These are phyloP conservation scores for Podargus strigoides DNA, from an alignment of 2,797 vertebrate genomes.

Conservation along the genomic window DNA sequence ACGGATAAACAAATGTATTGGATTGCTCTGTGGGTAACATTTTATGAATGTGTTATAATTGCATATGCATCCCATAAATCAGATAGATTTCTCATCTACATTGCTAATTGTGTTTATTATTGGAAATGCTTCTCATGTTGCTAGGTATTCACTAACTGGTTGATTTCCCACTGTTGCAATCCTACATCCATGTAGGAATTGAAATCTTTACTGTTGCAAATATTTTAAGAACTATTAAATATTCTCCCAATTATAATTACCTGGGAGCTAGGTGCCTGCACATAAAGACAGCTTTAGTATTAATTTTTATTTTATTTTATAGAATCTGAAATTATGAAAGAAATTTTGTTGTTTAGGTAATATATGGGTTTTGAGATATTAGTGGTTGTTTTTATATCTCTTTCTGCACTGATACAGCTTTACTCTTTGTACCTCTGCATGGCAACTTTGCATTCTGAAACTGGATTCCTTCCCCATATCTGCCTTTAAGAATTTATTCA, in stretches of 20 bases:
- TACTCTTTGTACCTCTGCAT: not conserved
- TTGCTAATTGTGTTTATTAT: slow-evolving; percentile 64
- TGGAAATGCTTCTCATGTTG: slow-evolving; percentile 54
- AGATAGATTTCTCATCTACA: slow-evolving; percentile 22
- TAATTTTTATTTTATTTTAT: not conserved
- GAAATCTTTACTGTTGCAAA: not conserved
- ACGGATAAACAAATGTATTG: slow-evolving; percentile 44
- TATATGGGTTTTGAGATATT: not conserved
- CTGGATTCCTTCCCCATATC: fast-evolving
- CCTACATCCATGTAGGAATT: not conserved
- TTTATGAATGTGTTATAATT: slow-evolving; percentile 62
- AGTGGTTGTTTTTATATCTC: not conserved
- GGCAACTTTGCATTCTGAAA: not conserved
- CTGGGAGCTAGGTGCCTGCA: not conserved
- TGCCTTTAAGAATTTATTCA: not conserved
- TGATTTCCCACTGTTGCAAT: slow-evolving; percentile 44
- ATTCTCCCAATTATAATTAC: not conserved
- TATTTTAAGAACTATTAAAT: slow-evolving; percentile 10
- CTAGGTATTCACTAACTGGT: slow-evolving; percentile 33
- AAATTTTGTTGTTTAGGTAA: not conserved
- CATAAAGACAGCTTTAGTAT: not conserved
- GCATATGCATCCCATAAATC: slow-evolving; percentile 57
- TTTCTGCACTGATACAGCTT: not conserved
- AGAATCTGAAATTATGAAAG: not conserved
- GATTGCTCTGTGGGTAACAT: slow-evolving; percentile 40